These are phyloP conservation scores for Oreochromis niloticus DNA, from an alignment of 2,113 vertebrate genomes.

Conservation along the genomic window DNA sequence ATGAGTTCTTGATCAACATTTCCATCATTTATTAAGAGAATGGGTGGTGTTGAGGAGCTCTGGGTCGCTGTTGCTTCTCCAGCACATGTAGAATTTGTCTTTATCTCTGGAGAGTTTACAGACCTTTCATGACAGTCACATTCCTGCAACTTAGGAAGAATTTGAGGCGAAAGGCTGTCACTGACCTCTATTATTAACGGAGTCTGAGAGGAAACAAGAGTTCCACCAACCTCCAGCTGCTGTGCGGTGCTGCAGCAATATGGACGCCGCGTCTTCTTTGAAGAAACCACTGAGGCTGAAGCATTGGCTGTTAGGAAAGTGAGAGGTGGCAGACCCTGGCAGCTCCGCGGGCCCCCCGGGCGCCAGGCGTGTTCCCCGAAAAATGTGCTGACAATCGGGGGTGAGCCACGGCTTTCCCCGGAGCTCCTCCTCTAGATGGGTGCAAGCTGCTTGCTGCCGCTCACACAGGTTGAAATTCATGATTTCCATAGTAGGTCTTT, in stretches of 20 bases:
- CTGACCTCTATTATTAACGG: neutral
- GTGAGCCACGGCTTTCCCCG: neutral
- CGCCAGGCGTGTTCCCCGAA: neutral
- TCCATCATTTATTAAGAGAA: neutral
- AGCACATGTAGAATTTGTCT: neutral
- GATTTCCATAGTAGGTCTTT: neutral
- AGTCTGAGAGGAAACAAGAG: neutral
- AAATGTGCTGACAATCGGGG: neutral
- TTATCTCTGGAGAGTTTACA: neutral
- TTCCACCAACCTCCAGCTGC: neutral
- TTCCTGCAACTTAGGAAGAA: neutral
- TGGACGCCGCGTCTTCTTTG: neutral
- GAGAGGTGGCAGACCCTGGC: neutral
- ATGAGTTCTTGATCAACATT: neutral
- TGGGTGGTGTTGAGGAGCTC: neutral
- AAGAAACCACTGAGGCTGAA: neutral
- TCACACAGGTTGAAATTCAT: neutral
- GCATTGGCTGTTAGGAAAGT: neutral
- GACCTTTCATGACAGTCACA: neutral
- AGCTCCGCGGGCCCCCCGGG: neutral
- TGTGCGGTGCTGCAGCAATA: neutral
- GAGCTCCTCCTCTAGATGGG: neutral
- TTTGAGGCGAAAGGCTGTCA: neutral
- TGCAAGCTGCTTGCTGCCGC: neutral
- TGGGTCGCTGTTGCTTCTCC: neutral